Percentiles rank a stretch among this genome's conserved stretches.
Conservation (phyloP, 2,113 vertebrate species). For the Plectropomus leopardus region DNA sequence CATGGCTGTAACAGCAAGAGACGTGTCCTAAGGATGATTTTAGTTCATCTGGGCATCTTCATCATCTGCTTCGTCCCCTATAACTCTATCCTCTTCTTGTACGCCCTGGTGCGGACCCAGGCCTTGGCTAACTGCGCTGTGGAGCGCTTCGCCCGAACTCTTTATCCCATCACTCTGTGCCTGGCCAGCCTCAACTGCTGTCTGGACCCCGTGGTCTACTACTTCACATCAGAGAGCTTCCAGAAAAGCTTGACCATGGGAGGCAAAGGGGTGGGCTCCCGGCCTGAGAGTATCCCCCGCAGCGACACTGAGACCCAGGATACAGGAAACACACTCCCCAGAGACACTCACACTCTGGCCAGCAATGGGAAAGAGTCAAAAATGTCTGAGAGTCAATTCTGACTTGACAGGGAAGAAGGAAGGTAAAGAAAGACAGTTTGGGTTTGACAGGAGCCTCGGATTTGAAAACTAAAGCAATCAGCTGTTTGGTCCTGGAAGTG, state of each 20-base stretch:
- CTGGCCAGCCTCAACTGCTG: conserved; percentile 97
- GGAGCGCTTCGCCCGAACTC: conserved; percentile 92
- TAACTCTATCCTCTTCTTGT: conserved; percentile 96
- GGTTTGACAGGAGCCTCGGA: conserved; percentile 35
- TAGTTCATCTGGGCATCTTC: conserved; percentile 95
- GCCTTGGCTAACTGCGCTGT: conserved; percentile 92
- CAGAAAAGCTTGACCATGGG: conserved; percentile 95
- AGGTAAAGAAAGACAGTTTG: conserved; percentile 17
- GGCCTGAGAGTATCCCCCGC: conserved; percentile 90
- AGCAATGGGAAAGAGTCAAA: conserved; percentile 89
- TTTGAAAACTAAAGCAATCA: conserved; percentile 55
- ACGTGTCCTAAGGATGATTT: conserved; percentile 95
- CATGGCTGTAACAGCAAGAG: conserved; percentile 95
- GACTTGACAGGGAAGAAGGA: conserved; percentile 39
- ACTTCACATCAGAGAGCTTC: conserved; percentile 98
- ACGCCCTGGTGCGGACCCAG: conserved; percentile 94
- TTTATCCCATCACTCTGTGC: conserved; percentile 96
- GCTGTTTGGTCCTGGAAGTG: conserved; percentile 69
- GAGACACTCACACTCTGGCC: conserved; percentile 82
- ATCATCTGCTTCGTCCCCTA: conserved; percentile 97
- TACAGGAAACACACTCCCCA: conserved; percentile 52
- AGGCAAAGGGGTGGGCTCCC: conserved; percentile 82
- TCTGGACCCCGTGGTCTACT: conserved; percentile 97
- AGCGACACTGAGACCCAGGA: conserved; percentile 86
- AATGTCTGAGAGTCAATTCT: conserved; percentile 78